Base-by-base conservation (phyloP, 2,113 vertebrate species). In the Zapornia atra region DNA sequence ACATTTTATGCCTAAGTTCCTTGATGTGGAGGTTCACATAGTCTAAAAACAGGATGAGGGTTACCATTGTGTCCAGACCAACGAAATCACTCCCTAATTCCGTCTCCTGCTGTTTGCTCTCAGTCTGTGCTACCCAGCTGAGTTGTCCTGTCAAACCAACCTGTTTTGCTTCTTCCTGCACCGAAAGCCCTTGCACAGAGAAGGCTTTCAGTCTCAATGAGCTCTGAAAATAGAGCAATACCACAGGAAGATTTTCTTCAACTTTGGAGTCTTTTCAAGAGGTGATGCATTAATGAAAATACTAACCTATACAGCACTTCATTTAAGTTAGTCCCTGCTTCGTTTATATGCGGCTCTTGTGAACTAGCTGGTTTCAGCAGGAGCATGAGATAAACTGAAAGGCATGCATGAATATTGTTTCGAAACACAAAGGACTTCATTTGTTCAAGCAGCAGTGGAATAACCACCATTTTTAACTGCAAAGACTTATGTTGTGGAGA, bases 191-290 rank as follows among this genome's bases (percentile, higher is more conserved):
- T 81, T 33, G 21, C 10, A 86, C 48, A 89, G 87, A 53, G 78
- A 65, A 90, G 33, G 63, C 61, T 80, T 96, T 97, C 71, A 91
- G n/a, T 34, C 53, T 65, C 95, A 61, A 69, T 3, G 34, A 88
- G 90, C 75, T 88, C 72, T 92, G 53, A 77, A 96, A 86, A 86
- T 71, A 80, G 66, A 81, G 53, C 66, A 81, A 40, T 59, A 64
- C 60, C 86, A 80, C 59, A 87, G 54, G 94, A 87, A 85, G 91
- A 38, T 84, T 96, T 95, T 94, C 88, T 92, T 89, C 70, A 71
- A 50, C 33, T 54, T 64, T 69, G 86, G 59, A 90, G 25, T 51
- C 57, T 88, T 91, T 87, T 97, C 91, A 93, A 86, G 71, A 61
- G 48, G 36, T 34, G 66, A 77, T 10, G 80, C 91, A 94, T 94